Conservation (phyloP, 2,797 vertebrate species). For the Ispidina lecontei region DNA sequence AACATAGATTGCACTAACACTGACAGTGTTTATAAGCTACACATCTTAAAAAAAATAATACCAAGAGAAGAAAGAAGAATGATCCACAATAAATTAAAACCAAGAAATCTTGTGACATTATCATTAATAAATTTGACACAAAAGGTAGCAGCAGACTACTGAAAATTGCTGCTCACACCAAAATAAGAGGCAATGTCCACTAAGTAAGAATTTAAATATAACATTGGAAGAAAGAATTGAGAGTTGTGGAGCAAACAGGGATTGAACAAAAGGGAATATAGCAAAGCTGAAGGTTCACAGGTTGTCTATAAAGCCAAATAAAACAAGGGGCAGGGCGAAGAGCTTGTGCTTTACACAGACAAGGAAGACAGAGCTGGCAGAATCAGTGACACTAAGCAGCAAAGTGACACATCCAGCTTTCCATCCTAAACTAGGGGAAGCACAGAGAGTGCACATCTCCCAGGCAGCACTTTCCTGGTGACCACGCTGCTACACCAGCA, state of each 20-base stretch:
- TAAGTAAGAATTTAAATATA: background rate
- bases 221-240: background rate
- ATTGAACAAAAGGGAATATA: background rate
- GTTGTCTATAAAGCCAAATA: background rate
- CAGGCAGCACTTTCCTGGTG: background rate
- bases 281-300: background rate
- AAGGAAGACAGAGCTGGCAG: background rate
- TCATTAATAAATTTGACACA: background rate
- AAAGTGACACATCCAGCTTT: background rate
- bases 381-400: background rate
- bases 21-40: constrained; percentile 40
- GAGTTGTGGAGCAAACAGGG: background rate
- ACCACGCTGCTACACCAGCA: background rate
- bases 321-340: background rate
- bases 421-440: background rate
- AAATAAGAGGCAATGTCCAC: background rate
- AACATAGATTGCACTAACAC: constrained; percentile 42
- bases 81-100: background rate
- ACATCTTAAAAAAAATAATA: background rate
- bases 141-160: background rate
- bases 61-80: background rate
- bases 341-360: background rate
- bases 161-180: background rate
- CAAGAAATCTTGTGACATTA: background rate
- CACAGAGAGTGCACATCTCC: background rate